phyloP scores from a whole-genome alignment of 2,113 vertebrate species.

The Hippocampus comes region DNA sequence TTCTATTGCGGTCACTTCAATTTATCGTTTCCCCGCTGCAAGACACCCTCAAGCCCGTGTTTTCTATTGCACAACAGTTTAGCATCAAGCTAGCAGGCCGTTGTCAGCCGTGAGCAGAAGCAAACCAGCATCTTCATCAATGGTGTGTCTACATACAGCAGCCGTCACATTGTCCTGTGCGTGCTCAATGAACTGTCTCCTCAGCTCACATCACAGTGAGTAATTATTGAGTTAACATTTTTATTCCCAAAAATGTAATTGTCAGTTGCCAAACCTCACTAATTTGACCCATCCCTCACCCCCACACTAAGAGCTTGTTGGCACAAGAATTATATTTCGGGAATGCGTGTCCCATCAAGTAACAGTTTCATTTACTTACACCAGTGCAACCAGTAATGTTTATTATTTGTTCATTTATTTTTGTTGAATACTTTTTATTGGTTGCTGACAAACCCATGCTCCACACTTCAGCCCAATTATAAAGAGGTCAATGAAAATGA shows the following conservation, averaged over 20 bases:
- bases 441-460: no score
- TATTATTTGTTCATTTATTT: no score
- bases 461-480: no score
- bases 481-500: no score
- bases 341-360: no score
- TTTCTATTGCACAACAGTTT: conserved; percentile 26
- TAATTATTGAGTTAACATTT: not conserved
- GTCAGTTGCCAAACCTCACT: no score
- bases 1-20: not conserved
- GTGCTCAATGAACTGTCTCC: conserved; percentile 65
- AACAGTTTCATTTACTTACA: no score
- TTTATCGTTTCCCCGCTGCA: not conserved
- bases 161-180: conserved; percentile 63
- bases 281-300: no score
- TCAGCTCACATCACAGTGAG: conserved; percentile 62
- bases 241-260: not conserved
- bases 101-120: conserved; percentile 52
- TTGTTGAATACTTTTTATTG: no score
- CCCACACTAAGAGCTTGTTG: no score
- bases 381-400: no score
- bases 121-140: conserved; percentile 64
- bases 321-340: no score
- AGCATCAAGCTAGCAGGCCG: conserved; percentile 57
- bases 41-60: not conserved
- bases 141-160: conserved; percentile 75